A percentile compares a stretch with the other conserved stretches of the same genome.
Evolutionary conservation across 2,113 vertebrate genomes (phyloP).

Genomic region (Prionailurus bengalensis): DNA sequence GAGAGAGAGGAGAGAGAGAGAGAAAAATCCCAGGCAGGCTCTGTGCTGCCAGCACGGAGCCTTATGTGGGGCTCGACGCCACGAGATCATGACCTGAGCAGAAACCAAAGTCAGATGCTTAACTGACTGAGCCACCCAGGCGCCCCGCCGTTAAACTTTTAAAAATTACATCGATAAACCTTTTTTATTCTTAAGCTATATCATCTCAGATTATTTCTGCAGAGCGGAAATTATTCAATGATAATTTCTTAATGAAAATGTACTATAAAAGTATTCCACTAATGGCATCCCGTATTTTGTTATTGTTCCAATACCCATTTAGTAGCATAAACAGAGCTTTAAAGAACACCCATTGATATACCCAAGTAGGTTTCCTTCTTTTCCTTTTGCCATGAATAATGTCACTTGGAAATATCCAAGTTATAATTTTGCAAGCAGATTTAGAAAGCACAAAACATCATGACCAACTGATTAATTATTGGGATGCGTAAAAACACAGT

Average conservation of each 20-base stretch:
- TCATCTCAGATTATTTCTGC: background rate
- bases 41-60: no score
- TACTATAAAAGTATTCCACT: background rate
- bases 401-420: background rate
- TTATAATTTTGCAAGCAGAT: background rate
- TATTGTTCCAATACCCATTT: background rate
- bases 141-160: background rate
- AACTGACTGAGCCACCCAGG: no score
- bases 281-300: background rate
- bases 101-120: no score
- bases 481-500: background rate
- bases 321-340: background rate
- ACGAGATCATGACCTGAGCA: no score
- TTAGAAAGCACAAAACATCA: background rate
- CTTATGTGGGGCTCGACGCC: no score
- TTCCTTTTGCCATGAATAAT: background rate
- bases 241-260: background rate
- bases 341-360: background rate
- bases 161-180: background rate
- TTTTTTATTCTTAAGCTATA: background rate
- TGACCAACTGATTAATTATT: background rate
- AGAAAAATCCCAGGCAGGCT: no score
- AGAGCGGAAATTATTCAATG: background rate
- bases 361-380: background rate
- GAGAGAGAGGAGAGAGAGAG: no score